Base-by-base conservation (phyloP, 2,888 invertebrate genomes). In the Lampropteryx suffumata region DNA sequence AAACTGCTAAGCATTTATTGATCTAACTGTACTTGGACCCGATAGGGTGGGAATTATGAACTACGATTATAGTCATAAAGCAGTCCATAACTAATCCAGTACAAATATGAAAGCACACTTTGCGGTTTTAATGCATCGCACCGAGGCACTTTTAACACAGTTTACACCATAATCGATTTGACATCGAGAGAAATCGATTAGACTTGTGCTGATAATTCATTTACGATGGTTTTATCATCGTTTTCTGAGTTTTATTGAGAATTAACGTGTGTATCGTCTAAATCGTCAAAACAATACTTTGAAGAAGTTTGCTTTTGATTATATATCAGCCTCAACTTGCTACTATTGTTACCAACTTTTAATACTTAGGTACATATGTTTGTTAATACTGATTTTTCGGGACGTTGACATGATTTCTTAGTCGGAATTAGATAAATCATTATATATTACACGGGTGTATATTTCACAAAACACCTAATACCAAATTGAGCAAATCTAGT, bases 81-180 rank as follows among this genome's bases (percentile, higher is more conserved):
- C 65, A 57, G 63, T 64, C 79, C 82, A 76, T 73, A 64, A 62
- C 87, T 71, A 87, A 88, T 87, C 62, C 64, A 76, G 69, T 86
- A 88, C 87, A 87, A 86, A 87, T 87, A 82, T 71, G 73, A 78
- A 72, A 70, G 69, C 70, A 73, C 73, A 58, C 51, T 57, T 53
- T 73, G 69, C 71, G 67, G 69, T 72, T 71, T 80, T 78, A 78
- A 79, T 73, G 72, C 73, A 64, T 68, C 55, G 73, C 65, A 63
- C 70, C 62, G 63, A 67, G 69, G 65, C 71, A 73, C 75, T 44
- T 82, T 79, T 80, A 81, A 74, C 79, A 79, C 82, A 84, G 82
- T 84, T 85, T 81, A 84, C 87, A 87, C 83, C 71, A 78, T 76
- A 89, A 89, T 89, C 86, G 83, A 88, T 89, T 88, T 65, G 79